Conservation (phyloP, 1,140 invertebrate species). For the Drosophila arawakana region DNA sequence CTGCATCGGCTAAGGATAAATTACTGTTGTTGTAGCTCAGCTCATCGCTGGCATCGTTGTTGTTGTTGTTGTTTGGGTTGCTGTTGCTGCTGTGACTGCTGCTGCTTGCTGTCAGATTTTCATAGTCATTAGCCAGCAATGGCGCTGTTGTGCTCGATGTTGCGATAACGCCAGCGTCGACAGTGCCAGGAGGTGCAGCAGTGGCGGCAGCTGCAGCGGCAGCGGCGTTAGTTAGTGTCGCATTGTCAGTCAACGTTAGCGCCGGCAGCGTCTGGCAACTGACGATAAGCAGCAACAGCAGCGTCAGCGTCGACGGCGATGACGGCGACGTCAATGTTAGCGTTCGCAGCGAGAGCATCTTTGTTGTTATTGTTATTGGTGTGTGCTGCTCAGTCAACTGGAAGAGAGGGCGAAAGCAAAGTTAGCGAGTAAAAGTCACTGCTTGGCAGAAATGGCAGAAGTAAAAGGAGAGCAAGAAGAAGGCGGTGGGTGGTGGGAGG, state of each 20-base stretch:
- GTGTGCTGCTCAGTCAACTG: conserved; percentile 46
- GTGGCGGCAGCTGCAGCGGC: conserved; percentile 17
- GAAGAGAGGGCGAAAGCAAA: conserved; percentile 24
- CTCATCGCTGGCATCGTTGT: conserved; percentile 55
- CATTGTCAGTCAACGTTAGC: conserved; percentile 35
- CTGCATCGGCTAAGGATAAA: conserved; percentile 19
- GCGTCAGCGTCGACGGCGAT: conserved; percentile 27
- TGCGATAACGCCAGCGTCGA: not conserved
- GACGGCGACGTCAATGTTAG: too few relatives aligned
- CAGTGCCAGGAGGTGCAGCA: conserved; percentile 1
- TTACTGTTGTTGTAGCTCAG: conserved; percentile 34
- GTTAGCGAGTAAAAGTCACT: conserved; percentile 32
- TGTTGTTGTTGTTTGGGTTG: conserved; percentile 23
- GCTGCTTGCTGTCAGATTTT: conserved; percentile 32
- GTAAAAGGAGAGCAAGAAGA: not conserved
- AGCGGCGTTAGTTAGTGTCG: conserved; percentile 25
- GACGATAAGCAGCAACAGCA: conserved; percentile 53
- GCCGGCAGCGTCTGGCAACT: conserved; percentile 43
- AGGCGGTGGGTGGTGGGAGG: not conserved
- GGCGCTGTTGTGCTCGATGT: conserved; percentile 25
- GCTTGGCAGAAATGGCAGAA: conserved; percentile 1
- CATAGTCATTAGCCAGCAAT: conserved; percentile 27
- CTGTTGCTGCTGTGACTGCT: conserved; percentile 6
- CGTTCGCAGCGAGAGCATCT: conserved; percentile 28
- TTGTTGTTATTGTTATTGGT: conserved; percentile 30